Percentiles rank a stretch among this genome's conserved stretches.
Evolutionary conservation across 2,797 vertebrate genomes (phyloP).

Genomic region (Enteromius viviparus): DNA sequence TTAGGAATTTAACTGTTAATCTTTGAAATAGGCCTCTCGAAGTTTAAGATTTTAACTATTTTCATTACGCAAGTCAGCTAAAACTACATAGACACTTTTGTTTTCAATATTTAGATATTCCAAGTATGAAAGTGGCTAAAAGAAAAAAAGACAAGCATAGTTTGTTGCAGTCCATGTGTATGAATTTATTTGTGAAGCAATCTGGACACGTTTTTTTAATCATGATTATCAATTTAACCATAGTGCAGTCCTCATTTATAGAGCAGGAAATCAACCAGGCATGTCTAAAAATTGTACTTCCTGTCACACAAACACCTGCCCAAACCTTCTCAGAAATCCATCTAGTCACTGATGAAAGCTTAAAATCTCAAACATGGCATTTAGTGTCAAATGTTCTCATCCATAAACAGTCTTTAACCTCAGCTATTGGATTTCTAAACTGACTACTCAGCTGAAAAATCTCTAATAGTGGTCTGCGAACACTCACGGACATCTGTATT

Average conservation of each 20-base stretch:
- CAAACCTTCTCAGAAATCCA: neutral
- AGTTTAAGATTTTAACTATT: neutral
- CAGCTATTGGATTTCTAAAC: constrained; percentile 7
- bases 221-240: neutral
- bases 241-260: neutral
- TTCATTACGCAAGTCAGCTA: neutral
- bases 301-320: neutral
- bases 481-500: neutral
- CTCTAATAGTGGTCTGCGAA: neutral
- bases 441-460: constrained; percentile 36
- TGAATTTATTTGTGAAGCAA: neutral
- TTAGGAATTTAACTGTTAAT: neutral
- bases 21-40: neutral
- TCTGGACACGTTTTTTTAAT: neutral
- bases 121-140: neutral
- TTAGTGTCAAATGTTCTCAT: neutral
- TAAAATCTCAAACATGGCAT: neutral
- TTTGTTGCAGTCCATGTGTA: neutral
- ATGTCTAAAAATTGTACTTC: neutral
- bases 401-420: constrained; percentile 30
- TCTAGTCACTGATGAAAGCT: neutral
- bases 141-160: neutral
- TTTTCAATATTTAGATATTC: neutral
- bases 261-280: neutral
- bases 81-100: neutral